These are phyloP conservation scores for Ophioderma brevispina DNA, from an alignment of 35 echinoderm and acorn worm genomes.

Conservation along the genomic window DNA sequence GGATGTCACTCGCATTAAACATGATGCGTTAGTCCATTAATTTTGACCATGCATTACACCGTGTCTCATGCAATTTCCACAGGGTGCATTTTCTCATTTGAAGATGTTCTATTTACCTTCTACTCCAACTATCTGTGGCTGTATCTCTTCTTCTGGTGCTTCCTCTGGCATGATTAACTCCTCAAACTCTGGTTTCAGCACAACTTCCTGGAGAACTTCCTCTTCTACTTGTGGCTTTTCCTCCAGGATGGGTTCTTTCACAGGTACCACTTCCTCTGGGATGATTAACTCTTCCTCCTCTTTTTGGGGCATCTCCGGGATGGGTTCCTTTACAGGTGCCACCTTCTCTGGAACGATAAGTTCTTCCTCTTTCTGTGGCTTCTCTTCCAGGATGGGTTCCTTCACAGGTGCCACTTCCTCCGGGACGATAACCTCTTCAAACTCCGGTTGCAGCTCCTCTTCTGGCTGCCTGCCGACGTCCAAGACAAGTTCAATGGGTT, in stretches of 20 bases:
- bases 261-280: conserved; percentile 10
- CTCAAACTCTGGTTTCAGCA: conserved; percentile 21
- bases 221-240: conserved; percentile 62
- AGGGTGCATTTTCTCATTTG: background rate
- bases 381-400: background rate
- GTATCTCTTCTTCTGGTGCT: conserved; percentile 7
- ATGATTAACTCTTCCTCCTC: conserved; percentile 10
- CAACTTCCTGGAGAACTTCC: conserved; percentile 19
- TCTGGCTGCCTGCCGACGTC: conserved; percentile 47
- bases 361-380: conserved; percentile 14
- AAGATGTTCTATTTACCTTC: background rate
- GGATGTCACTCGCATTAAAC: too few species aligned
- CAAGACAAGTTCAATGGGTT: conserved; percentile 59
- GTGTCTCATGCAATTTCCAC: too few species aligned
- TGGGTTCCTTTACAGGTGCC: conserved; percentile 1
- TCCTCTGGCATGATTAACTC: conserved; percentile 32
- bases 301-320: conserved; percentile 50
- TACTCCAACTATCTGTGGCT: background rate
- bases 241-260: conserved; percentile 42
- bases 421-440: conserved; percentile 62
- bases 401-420: conserved; percentile 30
- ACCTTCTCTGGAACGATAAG: conserved; percentile 16
- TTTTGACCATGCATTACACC: too few species aligned
- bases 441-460: conserved; percentile 47
- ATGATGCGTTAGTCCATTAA: too few species aligned